Evolutionary conservation across 2,888 invertebrate species (phyloP), one percentile per base, ranked within the genome.

Genomic region (Lepidochrysops patricia): DNA sequence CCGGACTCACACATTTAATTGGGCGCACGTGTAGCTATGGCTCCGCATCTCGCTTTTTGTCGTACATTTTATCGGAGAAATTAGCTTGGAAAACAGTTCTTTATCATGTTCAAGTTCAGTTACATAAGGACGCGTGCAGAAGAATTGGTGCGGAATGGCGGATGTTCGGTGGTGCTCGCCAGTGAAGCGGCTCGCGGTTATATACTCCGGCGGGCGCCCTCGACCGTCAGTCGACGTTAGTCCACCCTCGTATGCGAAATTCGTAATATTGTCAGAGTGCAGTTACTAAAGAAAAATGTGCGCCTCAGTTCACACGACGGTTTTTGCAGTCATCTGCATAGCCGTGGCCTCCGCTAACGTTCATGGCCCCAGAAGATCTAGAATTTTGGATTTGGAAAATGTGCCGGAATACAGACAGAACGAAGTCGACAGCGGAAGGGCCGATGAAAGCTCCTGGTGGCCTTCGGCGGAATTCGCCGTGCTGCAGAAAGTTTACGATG

Each of bases 401-500:
- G 72, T 75, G 62, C 84, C 84, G 63, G 84, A 87, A 69, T 79
- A 79, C 63, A 70, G 77, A 67, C 82, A 84, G 64, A 89, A 89
- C 68, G 88, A 89, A 81, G 78, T 89, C 68, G 87, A 89, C 70
- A 89, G 84, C 74, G 85, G 86, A 54, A 77, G 90, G 75, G 85
- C 88, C 54, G 89, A 89, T 49, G 90, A 90, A 64, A 81, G 77
- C 67, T 82, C 83, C 37, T 88, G 89, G 90, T 90, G 89, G 89
- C 85, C 90, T 57, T 87, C 90, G n/a, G 90, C 91, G 2, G 92
- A 92, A 70, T 86, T 91, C 70, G 77, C 84, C 62, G 83, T 92
- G 64, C 80, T 91, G 69, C 90, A 91, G 70, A 91, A 91, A 76
- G 90, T 92, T 67, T 92, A 92, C 71, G 92, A 92, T 66, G 92